phyloP scores from a whole-genome alignment of 1,140 invertebrate species.

The Bombus waltoni region DNA sequence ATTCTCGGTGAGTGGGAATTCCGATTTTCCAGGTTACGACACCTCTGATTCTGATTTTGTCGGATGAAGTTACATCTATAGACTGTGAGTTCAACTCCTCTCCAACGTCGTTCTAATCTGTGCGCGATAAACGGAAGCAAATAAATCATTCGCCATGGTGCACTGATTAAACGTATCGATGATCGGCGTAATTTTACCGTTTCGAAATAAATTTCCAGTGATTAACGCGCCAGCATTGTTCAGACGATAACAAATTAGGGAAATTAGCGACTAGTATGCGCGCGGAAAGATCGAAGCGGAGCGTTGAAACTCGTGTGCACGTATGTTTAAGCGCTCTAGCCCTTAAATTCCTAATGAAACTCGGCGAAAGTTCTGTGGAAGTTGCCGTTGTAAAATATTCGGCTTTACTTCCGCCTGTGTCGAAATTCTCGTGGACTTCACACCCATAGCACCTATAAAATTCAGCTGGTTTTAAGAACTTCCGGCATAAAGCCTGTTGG shows the following conservation, averaged over 20 bases:
- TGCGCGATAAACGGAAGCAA: neutral
- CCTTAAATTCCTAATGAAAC: constrained; percentile 44
- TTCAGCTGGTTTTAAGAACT: constrained; percentile 49
- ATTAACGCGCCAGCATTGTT: too few relatives aligned
- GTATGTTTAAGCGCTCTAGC: neutral
- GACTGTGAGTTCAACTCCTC: neutral
- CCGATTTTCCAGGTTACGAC: constrained; percentile 16
- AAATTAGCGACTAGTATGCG: neutral
- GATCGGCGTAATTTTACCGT: neutral
- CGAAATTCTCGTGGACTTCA: constrained; percentile 30
- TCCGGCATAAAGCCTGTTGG: constrained; percentile 35
- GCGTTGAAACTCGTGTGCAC: neutral
- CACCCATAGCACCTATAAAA: constrained; percentile 38
- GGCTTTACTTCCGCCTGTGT: constrained; percentile 38
- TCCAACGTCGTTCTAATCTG: neutral
- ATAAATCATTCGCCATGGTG: neutral
- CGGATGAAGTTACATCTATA: constrained; percentile 7
- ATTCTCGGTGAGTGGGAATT: constrained; percentile 1
- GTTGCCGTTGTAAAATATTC: constrained; percentile 41
- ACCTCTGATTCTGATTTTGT: constrained; percentile 6
- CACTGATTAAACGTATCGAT: neutral
- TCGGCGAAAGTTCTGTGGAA: constrained; percentile 21
- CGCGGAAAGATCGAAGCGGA: neutral
- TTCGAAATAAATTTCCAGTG: neutral
- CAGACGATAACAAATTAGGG: neutral